Percentiles rank a stretch among this genome's conserved stretches.
These are phyloP conservation scores for Scomber japonicus DNA, from an alignment of 2,113 vertebrate species.

Conservation along the genomic window DNA sequence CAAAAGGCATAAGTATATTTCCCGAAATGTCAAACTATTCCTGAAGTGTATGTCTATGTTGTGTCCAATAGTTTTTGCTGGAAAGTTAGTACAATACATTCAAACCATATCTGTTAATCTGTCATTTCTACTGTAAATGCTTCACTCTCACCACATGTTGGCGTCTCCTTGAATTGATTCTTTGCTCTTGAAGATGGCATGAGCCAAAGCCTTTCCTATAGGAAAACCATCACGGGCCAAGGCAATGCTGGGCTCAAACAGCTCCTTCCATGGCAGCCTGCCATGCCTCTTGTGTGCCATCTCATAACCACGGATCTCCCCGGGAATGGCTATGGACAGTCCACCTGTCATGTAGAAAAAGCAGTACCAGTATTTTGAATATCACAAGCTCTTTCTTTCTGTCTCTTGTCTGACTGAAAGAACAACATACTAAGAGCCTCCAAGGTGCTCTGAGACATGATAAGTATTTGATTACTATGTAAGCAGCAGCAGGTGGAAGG, in stretches of 20 bases:
- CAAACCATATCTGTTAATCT: too few species aligned
- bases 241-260: constrained; percentile 94
- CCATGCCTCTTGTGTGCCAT: constrained; percentile 94
- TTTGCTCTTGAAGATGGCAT: constrained; percentile 83
- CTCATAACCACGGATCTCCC: constrained; percentile 95
- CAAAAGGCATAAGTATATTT: too few species aligned
- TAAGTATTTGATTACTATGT: background rate
- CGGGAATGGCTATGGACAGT: constrained; percentile 93
- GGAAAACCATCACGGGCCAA: constrained; percentile 92
- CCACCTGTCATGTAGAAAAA: constrained; percentile 86
- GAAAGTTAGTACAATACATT: too few species aligned
- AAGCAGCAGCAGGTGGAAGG: background rate
- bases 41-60: too few species aligned
- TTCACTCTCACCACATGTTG: constrained; percentile 88
- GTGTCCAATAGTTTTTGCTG: too few species aligned
- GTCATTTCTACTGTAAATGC: background rate
- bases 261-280: constrained; percentile 90
- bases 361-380: background rate
- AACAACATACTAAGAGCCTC: constrained; percentile 2
- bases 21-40: too few species aligned
- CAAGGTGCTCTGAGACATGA: background rate
- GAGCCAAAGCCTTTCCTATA: constrained; percentile 89
- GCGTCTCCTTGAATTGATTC: constrained; percentile 82
- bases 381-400: constrained; percentile 6
- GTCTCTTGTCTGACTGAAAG: constrained; percentile 1